Evolutionary conservation across 2,888 invertebrate species (phyloP).

Genomic region (Parthenolecanium corni): DNA sequence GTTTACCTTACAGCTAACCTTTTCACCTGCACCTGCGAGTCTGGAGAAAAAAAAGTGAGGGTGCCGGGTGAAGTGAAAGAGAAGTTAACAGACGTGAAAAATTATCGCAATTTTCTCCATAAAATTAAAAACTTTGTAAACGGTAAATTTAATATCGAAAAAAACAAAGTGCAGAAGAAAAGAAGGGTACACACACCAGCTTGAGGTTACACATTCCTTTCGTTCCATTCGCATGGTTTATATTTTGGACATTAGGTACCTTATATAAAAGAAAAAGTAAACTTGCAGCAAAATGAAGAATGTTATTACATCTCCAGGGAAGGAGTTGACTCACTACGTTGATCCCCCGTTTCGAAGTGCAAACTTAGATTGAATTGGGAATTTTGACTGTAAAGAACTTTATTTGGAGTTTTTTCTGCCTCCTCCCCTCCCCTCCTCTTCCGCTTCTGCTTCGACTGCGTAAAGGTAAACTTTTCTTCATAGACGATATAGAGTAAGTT

Average conservation of each 20-base stretch:
- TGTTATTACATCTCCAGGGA: conserved; percentile 27
- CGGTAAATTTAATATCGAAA: neutral
- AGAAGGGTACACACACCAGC: neutral
- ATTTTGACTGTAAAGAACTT: conserved; percentile 19
- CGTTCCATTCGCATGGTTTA: neutral
- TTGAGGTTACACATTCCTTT: neutral
- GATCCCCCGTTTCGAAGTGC: conserved; percentile 23
- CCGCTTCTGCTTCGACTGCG: too few species aligned
- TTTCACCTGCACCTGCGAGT: too few species aligned
- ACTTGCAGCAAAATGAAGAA: conserved; percentile 22
- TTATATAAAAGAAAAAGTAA: conserved; percentile 4
- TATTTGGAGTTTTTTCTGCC: conserved; percentile 15
- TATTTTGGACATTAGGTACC: neutral
- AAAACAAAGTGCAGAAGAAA: neutral
- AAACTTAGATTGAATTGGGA: conserved; percentile 28
- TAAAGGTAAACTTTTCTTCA: conserved; percentile 6
- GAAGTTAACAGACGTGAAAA: neutral
- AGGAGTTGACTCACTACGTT: conserved; percentile 3
- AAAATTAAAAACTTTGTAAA: neutral
- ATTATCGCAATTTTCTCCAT: neutral
- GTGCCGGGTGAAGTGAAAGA: neutral
- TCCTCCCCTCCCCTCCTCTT: neutral
- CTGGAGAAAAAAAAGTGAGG: too few species aligned
- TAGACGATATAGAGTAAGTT: too few species aligned
- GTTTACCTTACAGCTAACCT: too few species aligned